Conservation (phyloP, 2,797 vertebrate species). For the Aselliscus stoliczkanus region DNA sequence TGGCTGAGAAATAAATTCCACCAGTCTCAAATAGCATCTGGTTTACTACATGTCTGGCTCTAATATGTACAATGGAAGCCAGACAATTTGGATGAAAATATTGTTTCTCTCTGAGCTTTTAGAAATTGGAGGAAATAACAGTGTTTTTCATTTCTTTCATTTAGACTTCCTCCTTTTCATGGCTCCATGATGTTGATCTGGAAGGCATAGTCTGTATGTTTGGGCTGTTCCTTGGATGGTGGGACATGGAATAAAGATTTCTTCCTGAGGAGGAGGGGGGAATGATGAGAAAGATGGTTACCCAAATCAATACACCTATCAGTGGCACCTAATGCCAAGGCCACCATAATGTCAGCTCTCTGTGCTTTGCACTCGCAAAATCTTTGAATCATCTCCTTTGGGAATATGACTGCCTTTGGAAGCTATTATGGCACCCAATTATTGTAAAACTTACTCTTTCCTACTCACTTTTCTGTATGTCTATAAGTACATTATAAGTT, state of each 20-base stretch:
- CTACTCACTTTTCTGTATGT: not conserved
- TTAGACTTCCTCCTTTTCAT: not conserved
- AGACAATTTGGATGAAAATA: conserved; percentile 64
- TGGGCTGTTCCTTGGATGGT: not conserved
- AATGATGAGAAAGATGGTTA: not conserved
- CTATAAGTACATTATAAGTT: not conserved
- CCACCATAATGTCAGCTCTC: not conserved
- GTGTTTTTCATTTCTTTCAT: conserved; percentile 32
- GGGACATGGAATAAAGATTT: not conserved
- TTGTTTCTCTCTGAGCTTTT: conserved; percentile 56
- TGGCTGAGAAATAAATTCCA: conserved; percentile 68
- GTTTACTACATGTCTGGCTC: conserved; percentile 58
- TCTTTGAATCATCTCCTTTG: not conserved
- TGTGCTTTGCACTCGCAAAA: not conserved
- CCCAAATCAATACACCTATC: not conserved
- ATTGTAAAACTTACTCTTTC: not conserved
- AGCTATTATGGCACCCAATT: not conserved
- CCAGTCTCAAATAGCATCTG: conserved; percentile 69
- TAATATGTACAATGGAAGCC: conserved; percentile 59
- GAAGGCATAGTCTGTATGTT: not conserved
- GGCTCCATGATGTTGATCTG: not conserved
- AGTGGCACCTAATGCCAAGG: not conserved
- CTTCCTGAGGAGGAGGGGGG: not conserved
- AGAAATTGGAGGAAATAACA: conserved; percentile 39
- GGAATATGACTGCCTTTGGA: not conserved